phyloP scores from a whole-genome alignment of 2,888 invertebrate genomes.

The Nemotelus pantherinus region DNA sequence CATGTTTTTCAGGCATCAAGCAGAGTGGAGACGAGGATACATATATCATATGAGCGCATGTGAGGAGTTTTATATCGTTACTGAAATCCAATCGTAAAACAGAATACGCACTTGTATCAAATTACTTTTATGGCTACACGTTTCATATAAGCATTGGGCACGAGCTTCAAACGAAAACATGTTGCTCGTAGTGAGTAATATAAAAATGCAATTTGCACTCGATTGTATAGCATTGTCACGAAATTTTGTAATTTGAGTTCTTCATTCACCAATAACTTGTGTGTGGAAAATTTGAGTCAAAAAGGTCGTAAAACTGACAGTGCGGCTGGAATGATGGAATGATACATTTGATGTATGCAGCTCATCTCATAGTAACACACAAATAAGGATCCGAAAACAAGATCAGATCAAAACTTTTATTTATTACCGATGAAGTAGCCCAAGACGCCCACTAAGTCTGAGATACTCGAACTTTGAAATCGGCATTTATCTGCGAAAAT shows the following conservation, averaged over 20 bases:
- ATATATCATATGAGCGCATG: slow-evolving; percentile 21
- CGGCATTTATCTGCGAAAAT: too few relatives aligned
- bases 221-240: slow-evolving; percentile 40
- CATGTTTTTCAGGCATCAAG: slow-evolving; percentile 3
- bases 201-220: slow-evolving; percentile 42
- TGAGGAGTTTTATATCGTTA: slow-evolving; percentile 16
- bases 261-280: too few relatives aligned
- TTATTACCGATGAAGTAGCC: too few relatives aligned
- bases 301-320: too few relatives aligned
- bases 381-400: too few relatives aligned
- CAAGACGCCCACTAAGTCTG: too few relatives aligned
- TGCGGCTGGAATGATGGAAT: too few relatives aligned
- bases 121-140: slow-evolving; percentile 40
- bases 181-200: slow-evolving; percentile 30
- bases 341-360: too few relatives aligned
- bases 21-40: background rate
- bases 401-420: too few relatives aligned
- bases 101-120: slow-evolving; percentile 35
- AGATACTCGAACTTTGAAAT: too few relatives aligned
- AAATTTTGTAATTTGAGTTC: background rate
- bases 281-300: too few relatives aligned
- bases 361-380: too few relatives aligned
- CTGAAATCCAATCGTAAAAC: slow-evolving; percentile 42
- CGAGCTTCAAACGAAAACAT: background rate
- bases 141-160: slow-evolving; percentile 7